Percentiles rank a stretch among this genome's conserved stretches.
These are phyloP conservation scores for Pimephales promelas DNA, from an alignment of 2,113 vertebrate genomes.

Conservation along the genomic window DNA sequence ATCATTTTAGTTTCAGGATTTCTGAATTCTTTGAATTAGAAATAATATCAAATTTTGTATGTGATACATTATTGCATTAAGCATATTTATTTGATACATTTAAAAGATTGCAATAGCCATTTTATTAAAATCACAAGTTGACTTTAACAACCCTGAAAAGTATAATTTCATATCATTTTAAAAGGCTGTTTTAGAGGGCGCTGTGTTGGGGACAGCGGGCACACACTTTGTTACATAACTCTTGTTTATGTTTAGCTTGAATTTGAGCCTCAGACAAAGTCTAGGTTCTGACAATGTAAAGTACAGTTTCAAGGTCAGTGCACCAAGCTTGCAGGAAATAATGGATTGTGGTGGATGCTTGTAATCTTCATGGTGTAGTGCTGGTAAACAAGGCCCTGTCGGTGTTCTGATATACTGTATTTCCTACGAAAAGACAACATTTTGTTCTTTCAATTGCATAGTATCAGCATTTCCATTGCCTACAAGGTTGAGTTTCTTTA, in stretches of 20 bases:
- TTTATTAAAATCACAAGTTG: not conserved
- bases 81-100: not conserved
- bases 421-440: not conserved
- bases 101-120: not conserved
- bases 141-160: not conserved
- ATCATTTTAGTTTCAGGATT: not conserved
- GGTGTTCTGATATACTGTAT: not conserved
- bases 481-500: not conserved
- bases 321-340: not conserved
- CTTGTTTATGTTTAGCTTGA: not conserved
- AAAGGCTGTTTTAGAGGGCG: not conserved
- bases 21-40: not conserved
- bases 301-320: not conserved
- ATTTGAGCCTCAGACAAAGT: not conserved
- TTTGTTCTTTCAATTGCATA: not conserved
- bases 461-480: not conserved
- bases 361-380: not conserved
- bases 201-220: not conserved
- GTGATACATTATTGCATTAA: not conserved
- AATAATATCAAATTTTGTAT: not conserved
- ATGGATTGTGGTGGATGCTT: not conserved
- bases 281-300: not conserved
- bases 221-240: conserved; percentile 19
- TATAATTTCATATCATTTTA: not conserved
- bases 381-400: not conserved